Evolutionary conservation across 1,140 invertebrate genomes (phyloP).

Genomic region (Hesperophylax magnus): DNA sequence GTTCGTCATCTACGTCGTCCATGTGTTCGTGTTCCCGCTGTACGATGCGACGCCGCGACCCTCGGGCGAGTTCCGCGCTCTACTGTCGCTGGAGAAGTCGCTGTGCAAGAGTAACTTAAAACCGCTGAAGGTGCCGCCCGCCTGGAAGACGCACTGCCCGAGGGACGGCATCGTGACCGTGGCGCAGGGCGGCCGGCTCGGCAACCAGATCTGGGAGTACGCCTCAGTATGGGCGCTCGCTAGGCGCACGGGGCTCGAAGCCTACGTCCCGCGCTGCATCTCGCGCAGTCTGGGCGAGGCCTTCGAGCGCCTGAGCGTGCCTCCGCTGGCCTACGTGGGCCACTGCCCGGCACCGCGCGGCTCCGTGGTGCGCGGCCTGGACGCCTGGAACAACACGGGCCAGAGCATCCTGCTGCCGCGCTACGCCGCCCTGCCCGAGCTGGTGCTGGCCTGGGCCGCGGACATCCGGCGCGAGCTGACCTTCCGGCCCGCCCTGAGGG

Average conservation of each 20-base stretch:
- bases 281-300: conserved; percentile 68
- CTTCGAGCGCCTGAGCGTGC: conserved; percentile 73
- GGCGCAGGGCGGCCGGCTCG: conserved; percentile 73
- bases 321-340: conserved; percentile 72
- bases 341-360: conserved; percentile 69
- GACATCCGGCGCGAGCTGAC: conserved; percentile 73
- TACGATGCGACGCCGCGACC: conserved; percentile 69
- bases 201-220: conserved; percentile 79
- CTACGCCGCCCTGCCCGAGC: conserved; percentile 72
- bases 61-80: conserved; percentile 62
- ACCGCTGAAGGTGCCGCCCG: conserved; percentile 60
- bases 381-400: conserved; percentile 73
- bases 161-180: conserved; percentile 72
- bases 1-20: conserved; percentile 73
- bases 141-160: conserved; percentile 61
- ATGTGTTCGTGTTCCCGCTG: conserved; percentile 75
- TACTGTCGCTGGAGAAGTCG: conserved; percentile 70
- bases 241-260: conserved; percentile 72
- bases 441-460: conserved; percentile 72
- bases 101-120: conserved; percentile 70
- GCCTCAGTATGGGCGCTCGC: conserved; percentile 74
- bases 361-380: conserved; percentile 66
- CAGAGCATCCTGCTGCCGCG: conserved; percentile 74
- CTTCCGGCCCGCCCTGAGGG: conserved; percentile 67
- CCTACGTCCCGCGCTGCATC: conserved; percentile 73